Evolutionary conservation across 64 coral and sea anemone species (phyloP).

Genomic region (Montipora sp.): DNA sequence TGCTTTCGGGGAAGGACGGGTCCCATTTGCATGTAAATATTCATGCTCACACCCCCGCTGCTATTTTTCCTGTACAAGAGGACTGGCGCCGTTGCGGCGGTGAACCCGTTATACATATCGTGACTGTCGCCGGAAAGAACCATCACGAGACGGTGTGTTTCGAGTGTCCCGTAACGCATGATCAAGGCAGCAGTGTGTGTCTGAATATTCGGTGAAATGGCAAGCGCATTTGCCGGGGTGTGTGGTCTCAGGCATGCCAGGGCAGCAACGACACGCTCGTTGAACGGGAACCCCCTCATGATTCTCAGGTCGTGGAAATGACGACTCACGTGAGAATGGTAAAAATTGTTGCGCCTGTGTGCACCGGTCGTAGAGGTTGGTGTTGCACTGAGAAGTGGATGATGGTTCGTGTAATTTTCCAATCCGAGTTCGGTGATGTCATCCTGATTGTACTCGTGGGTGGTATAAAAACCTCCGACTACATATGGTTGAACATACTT

Average conservation of each 20-base stretch:
- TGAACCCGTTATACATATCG: neutral
- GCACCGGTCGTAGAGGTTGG: neutral
- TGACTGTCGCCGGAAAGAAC: neutral
- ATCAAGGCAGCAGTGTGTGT: neutral
- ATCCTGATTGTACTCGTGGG: neutral
- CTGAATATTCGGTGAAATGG: neutral
- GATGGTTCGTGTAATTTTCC: neutral
- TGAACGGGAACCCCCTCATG: neutral
- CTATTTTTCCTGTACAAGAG: neutral
- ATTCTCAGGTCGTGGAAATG: neutral
- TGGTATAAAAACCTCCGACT: neutral
- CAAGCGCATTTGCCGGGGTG: neutral
- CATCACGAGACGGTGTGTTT: neutral
- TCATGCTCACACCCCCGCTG: neutral
- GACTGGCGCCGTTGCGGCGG: neutral
- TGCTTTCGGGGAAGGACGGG: neutral
- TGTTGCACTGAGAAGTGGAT: neutral
- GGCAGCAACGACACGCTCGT: neutral
- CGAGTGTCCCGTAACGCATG: neutral
- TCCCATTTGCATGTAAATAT: neutral
- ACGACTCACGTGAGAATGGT: constrained; percentile 4
- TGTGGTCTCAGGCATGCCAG: neutral
- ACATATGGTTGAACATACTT: neutral
- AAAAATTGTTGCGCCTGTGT: neutral
- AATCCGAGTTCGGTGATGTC: neutral